phyloP scores from a whole-genome alignment of 2,888 invertebrate genomes.

The Loripinus fragilis region DNA sequence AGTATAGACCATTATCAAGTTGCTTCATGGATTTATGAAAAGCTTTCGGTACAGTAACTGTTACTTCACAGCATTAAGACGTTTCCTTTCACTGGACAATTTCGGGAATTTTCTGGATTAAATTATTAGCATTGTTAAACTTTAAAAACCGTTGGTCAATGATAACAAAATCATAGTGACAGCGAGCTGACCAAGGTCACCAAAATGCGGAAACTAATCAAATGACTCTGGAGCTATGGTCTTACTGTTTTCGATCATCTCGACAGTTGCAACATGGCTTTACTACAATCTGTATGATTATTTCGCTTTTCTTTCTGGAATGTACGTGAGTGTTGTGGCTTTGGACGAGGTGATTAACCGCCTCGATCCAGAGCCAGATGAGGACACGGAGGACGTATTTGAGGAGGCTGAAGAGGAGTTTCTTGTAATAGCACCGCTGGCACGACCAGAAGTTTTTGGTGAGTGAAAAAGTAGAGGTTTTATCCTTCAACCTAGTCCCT shows the following conservation, averaged over 20 bases:
- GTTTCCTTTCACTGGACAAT: no score
- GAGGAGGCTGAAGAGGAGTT: slow-evolving; percentile 46
- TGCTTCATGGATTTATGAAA: no score
- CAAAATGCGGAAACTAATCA: not conserved
- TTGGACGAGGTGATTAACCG: slow-evolving; percentile 42
- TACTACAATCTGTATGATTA: slow-evolving; percentile 56
- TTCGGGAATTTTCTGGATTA: no score
- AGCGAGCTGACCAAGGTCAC: no score
- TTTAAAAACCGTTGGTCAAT: no score
- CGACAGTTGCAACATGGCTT: slow-evolving; percentile 46
- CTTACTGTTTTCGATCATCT: slow-evolving; percentile 40
- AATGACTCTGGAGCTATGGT: slow-evolving; percentile 35
- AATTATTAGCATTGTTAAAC: no score
- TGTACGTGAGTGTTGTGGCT: slow-evolving; percentile 51
- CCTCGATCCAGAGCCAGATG: slow-evolving; percentile 31
- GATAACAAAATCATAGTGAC: no score
- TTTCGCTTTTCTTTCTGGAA: slow-evolving; percentile 55
- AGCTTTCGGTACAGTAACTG: no score
- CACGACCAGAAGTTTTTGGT: slow-evolving; percentile 42
- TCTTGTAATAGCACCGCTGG: slow-evolving; percentile 41
- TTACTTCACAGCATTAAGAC: no score
- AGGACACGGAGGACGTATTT: slow-evolving; percentile 42
- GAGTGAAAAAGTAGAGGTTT: not conserved
- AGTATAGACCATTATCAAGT: no score
- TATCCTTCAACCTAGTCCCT: no score